These are phyloP conservation scores for Poliocrania exsul DNA, from an alignment of 2,797 vertebrate genomes.

Conservation along the genomic window DNA sequence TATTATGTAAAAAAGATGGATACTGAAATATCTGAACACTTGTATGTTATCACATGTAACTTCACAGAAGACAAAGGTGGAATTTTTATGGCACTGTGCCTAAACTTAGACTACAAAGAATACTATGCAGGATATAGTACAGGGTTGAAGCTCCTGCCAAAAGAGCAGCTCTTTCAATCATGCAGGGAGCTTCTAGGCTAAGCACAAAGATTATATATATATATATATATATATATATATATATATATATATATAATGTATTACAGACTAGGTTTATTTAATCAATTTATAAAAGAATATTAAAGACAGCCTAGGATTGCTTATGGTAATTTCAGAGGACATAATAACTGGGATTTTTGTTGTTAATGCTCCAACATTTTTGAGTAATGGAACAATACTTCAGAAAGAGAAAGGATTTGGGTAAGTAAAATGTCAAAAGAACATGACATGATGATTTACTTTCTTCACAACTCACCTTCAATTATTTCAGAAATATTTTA, in stretches of 20 bases:
- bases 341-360: neutral
- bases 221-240: neutral
- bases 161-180: neutral
- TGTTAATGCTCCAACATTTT: neutral
- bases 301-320: neutral
- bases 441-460: neutral
- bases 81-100: neutral
- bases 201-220: neutral
- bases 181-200: neutral
- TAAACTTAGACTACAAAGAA: neutral
- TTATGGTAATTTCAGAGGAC: neutral
- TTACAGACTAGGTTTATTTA: neutral
- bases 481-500: neutral
- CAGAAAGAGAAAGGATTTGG: neutral
- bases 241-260: neutral
- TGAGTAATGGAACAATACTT: neutral
- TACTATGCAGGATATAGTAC: neutral
- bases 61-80: neutral
- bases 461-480: neutral
- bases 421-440: neutral
- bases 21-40: neutral
- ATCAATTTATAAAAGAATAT: neutral
- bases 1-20: neutral
- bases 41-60: neutral
- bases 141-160: neutral